A percentile compares a stretch with the other conserved stretches of the same genome.
Evolutionary conservation across 1,140 invertebrate genomes (phyloP).

Genomic region (Leptinotarsa texana): DNA sequence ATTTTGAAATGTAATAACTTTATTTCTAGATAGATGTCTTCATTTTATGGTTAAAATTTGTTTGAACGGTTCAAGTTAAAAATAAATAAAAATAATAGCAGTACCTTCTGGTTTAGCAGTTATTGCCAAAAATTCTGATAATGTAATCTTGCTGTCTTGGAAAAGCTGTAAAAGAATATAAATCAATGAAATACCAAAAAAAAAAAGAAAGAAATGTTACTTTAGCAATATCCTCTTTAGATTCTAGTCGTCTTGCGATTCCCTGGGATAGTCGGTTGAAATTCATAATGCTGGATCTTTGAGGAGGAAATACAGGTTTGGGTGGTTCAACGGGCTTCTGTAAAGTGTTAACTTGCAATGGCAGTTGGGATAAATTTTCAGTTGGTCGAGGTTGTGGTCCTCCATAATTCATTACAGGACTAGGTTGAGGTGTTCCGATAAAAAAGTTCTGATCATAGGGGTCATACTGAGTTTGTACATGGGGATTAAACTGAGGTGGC

Average conservation of each 20-base stretch:
- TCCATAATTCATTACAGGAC: neutral
- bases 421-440: constrained; percentile 30
- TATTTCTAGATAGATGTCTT: no score
- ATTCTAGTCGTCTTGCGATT: neutral
- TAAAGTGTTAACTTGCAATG: neutral
- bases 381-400: neutral
- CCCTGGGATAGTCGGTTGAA: neutral
- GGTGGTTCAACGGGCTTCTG: neutral
- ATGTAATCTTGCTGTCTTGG: constrained; percentile 35
- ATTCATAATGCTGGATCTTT: neutral
- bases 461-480: constrained; percentile 21
- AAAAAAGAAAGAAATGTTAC: constrained; percentile 15
- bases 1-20: no score
- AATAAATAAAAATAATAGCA: constrained; percentile 26
- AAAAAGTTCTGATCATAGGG: constrained; percentile 40
- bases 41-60: neutral
- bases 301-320: neutral
- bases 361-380: neutral
- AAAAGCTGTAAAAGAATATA: constrained; percentile 37
- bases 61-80: neutral
- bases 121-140: constrained; percentile 39
- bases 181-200: neutral
- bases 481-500: neutral
- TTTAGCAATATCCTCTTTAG: constrained; percentile 28
- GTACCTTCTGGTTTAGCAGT: constrained; percentile 40